Evolutionary conservation across 2,797 vertebrate genomes (phyloP), one percentile per base, ranked within the genome.

Genomic region (Cygnus olor): DNA sequence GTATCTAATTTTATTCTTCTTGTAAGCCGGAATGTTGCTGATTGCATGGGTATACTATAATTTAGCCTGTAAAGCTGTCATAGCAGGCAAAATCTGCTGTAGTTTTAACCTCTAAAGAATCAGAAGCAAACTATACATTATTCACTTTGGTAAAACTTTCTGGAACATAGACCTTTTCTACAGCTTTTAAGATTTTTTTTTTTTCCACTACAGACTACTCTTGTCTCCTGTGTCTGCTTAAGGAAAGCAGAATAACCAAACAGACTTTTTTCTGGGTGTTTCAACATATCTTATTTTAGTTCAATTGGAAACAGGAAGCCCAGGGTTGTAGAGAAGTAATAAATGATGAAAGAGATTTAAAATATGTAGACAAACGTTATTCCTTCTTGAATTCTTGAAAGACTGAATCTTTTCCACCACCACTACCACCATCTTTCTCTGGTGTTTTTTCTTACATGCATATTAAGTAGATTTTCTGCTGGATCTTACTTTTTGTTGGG

Each of bases 31-130:
- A 89, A 86, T 80, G 38, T 58, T 93, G 53, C 65, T 92, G 80
- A 95, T 93, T 96, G 34, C 63, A 85, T n/a, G 49, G 49, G 24
- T 57, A 66, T 89, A 66, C 25, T 88, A 7, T 89, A 90, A 96
- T 93, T 95, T 92, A 87, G 24, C 32, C 57, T 85, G n/a, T 53
- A 79, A 92, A 95, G 83, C 36, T 93, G 83, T 77, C 81, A 91
- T 11, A 90, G 76, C 53, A 94, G 60, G 73, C 30, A 93, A 80
- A 89, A 76, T 80, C 20, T 89, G 15, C 8, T 61, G 32, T 54
- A 70, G n/a, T 66, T 85, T 89, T 81, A 85, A 77, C 34, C 61
- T 91, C 49, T 79, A 65, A 77, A 83, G 24, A 20, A 63, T 66
- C 49, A 58, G 42, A 79, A 38, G 40, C 10, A 76, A 87, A 30